These are phyloP conservation scores for Dicranocentrus wangi DNA, from an alignment of 2,888 invertebrate species.

Conservation along the genomic window DNA sequence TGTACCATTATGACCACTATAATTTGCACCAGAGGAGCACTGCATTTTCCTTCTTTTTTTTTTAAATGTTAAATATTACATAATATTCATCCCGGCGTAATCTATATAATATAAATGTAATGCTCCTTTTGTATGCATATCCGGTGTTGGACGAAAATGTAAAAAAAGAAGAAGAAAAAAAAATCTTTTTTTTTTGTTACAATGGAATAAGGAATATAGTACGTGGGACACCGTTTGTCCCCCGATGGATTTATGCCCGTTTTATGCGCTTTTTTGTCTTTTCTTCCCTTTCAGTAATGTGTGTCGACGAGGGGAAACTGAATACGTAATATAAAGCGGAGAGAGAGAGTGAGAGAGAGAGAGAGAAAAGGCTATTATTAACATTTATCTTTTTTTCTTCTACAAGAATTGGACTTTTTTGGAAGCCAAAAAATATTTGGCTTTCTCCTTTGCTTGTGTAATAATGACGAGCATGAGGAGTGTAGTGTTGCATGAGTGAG, in stretches of 20 bases:
- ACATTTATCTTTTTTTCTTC: constrained; percentile 35
- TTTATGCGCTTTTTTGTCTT: constrained; percentile 14
- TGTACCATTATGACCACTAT: neutral
- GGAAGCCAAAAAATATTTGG: constrained; percentile 43
- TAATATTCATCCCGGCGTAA: constrained; percentile 22
- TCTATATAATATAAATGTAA: neutral
- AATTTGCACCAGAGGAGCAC: constrained; percentile 3
- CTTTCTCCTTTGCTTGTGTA: constrained; percentile 19
- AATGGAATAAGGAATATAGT: neutral
- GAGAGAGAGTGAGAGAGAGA: neutral
- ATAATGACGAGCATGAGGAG: constrained; percentile 26
- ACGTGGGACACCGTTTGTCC: neutral
- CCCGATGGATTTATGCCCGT: constrained; percentile 19
- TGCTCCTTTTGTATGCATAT: constrained; percentile 22
- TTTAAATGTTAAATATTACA: constrained; percentile 9
- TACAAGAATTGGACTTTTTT: constrained; percentile 24
- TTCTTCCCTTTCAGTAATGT: neutral
- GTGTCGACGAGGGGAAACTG: too few relatives aligned
- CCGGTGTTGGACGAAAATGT: neutral
- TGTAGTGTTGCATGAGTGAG: constrained; percentile 9
- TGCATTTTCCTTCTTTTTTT: neutral
- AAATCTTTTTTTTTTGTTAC: too few relatives aligned
- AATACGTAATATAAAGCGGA: neutral
- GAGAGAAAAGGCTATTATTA: constrained; percentile 32
- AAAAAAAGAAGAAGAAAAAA: neutral